These are phyloP conservation scores for Choloepus hoffmanni DNA, from an alignment of 2,113 vertebrate species.

Conservation along the genomic window DNA sequence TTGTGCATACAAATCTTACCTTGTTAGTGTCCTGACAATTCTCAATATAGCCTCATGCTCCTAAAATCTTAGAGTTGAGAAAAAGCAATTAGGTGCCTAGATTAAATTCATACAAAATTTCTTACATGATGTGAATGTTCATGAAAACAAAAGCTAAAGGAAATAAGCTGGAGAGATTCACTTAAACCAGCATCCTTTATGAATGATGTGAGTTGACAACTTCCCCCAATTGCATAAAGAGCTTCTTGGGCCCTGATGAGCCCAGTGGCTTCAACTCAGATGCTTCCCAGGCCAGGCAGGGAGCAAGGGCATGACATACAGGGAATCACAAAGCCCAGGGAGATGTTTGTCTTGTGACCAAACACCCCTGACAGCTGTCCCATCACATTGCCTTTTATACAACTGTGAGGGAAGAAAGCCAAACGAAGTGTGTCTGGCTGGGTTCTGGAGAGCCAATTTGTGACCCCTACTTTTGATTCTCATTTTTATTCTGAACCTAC, in stretches of 20 bases:
- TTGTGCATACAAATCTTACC: neutral
- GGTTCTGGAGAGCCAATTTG: too few relatives aligned
- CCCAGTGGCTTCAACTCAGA: neutral
- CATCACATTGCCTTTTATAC: neutral
- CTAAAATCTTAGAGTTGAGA: neutral
- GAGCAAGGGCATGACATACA: too few relatives aligned
- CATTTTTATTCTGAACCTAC: neutral
- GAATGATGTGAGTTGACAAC: neutral
- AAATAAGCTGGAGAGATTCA: neutral
- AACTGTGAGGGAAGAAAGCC: neutral
- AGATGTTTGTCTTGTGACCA: neutral
- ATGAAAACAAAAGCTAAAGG: neutral
- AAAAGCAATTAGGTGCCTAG: neutral
- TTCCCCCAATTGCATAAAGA: rapidly evolving
- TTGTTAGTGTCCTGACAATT: neutral
- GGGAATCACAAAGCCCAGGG: neutral
- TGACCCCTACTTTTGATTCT: neutral
- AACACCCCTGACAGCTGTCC: neutral
- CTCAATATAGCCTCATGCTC: neutral
- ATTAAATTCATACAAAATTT: neutral
- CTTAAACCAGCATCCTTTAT: neutral
- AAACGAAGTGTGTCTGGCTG: neutral
- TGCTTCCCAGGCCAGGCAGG: too few relatives aligned
- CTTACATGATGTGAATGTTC: neutral
- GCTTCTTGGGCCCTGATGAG: neutral